Conservation (phyloP, 2,888 invertebrate species). For the Exocentrus adspersus region DNA sequence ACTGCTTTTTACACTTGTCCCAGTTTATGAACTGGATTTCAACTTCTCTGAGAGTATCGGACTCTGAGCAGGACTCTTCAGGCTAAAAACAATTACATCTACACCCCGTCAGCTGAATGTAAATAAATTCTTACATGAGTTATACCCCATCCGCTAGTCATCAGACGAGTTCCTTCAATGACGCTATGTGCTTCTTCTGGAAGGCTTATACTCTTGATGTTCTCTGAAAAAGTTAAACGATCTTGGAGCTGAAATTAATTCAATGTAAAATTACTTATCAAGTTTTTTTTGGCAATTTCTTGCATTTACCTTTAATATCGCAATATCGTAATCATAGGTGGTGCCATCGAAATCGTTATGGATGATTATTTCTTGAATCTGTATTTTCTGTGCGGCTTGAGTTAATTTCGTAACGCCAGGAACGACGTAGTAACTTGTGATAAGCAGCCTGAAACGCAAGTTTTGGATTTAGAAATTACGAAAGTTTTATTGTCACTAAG, state of each 20-base stretch:
- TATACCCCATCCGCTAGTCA: slow-evolving; percentile 47
- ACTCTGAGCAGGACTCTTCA: too few relatives aligned
- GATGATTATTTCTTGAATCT: slow-evolving; percentile 28
- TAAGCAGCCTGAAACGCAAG: slow-evolving; percentile 15
- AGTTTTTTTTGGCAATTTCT: too few relatives aligned
- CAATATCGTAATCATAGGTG: slow-evolving; percentile 44
- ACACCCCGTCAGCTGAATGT: too few relatives aligned
- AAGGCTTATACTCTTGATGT: slow-evolving; percentile 41
- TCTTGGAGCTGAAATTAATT: slow-evolving; percentile 33
- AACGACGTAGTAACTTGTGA: slow-evolving; percentile 33
- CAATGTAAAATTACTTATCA: too few relatives aligned
- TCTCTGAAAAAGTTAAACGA: slow-evolving; percentile 34
- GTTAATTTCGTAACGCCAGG: slow-evolving; percentile 37
- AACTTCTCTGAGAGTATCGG: slow-evolving; percentile 30
- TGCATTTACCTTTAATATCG: slow-evolving; percentile 44
- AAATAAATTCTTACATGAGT: slow-evolving; percentile 30
- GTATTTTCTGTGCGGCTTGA: slow-evolving; percentile 13
- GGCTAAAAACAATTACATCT: too few relatives aligned
- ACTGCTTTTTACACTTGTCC: slow-evolving; percentile 16
- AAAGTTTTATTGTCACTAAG: too few relatives aligned
- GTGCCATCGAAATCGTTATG: slow-evolving; percentile 30
- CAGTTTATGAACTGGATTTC: slow-evolving; percentile 25
- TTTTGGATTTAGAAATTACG: too few relatives aligned
- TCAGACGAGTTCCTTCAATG: slow-evolving; percentile 34
- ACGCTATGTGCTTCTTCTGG: slow-evolving; percentile 31